phyloP scores from a whole-genome alignment of 2,888 invertebrate genomes.

The Chouioia cunea region DNA sequence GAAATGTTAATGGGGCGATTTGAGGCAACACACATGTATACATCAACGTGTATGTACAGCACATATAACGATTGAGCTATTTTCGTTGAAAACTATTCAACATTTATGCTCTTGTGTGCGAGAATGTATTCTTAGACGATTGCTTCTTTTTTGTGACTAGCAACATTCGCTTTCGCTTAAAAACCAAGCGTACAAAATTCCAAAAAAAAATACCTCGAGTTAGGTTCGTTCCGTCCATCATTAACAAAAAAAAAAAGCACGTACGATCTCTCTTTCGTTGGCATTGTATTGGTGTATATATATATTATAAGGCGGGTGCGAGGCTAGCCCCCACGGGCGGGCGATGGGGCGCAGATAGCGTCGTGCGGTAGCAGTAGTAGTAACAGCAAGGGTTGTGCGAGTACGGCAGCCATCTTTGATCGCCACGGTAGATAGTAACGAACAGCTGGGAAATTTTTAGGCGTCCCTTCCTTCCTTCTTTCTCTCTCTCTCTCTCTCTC shows the following conservation, averaged over 20 bases:
- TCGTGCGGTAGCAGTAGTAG: constrained; percentile 14
- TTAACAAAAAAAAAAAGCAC: too few species aligned
- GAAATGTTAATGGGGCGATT: constrained; percentile 29
- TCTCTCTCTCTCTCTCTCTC: constrained; percentile 35
- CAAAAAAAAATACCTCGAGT: too few species aligned
- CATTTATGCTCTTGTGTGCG: too few species aligned
- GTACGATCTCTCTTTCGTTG: too few species aligned
- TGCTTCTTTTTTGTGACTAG: too few species aligned
- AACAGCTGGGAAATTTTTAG: constrained; percentile 66
- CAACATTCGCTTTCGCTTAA: too few species aligned
- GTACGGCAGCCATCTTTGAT: constrained; percentile 65
- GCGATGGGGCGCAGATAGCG: constrained; percentile 39
- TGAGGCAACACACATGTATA: constrained; percentile 4
- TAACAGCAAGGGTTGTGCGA: constrained; percentile 66
- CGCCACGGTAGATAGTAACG: constrained; percentile 55
- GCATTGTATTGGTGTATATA: background rate
- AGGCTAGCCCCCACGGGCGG: constrained; percentile 8
- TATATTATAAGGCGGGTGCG: background rate
- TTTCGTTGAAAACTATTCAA: background rate
- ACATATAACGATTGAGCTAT: constrained; percentile 26
- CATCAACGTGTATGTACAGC: background rate
- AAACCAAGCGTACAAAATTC: too few species aligned
- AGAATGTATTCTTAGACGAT: too few species aligned
- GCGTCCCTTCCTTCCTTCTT: constrained; percentile 26
- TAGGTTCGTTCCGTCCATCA: too few species aligned